Percentiles rank a stretch among this genome's conserved stretches.
Evolutionary conservation across 2,888 invertebrate species (phyloP).

Genomic region (Oscheius sp.): DNA sequence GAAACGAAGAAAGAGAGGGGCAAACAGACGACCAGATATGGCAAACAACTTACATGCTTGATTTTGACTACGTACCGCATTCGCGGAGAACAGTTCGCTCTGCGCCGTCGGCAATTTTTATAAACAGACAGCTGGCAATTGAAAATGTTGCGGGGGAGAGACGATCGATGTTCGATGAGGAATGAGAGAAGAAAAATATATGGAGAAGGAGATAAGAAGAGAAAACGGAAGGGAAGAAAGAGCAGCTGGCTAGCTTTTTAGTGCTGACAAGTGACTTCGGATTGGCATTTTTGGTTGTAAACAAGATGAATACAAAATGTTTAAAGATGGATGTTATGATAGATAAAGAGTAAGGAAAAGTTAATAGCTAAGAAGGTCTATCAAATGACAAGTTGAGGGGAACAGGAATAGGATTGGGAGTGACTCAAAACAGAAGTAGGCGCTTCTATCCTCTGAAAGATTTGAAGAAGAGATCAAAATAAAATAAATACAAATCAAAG

Average conservation of each 20-base stretch:
- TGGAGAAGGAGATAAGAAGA: conserved; percentile 1
- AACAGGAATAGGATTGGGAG: too few relatives aligned
- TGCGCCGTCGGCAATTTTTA: not conserved
- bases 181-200: conserved; percentile 29
- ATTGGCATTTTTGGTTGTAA: not conserved
- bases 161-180: conserved; percentile 5
- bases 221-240: not conserved
- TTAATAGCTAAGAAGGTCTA: too few relatives aligned
- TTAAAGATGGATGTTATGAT: not conserved
- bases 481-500: conserved; percentile 23
- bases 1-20: conserved; percentile 7
- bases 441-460: too few relatives aligned
- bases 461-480: too few relatives aligned
- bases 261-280: not conserved
- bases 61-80: not conserved
- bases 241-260: not conserved
- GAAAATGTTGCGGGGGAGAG: conserved; percentile 10
- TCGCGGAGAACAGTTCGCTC: not conserved
- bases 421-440: too few relatives aligned
- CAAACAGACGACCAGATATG: conserved; percentile 16
- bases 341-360: not conserved
- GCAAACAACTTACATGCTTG: conserved; percentile 12
- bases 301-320: not conserved
- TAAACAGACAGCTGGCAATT: conserved; percentile 6
- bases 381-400: too few relatives aligned